Base-by-base conservation (phyloP, 2,797 vertebrate species). In the Megaceryle alcyon region DNA sequence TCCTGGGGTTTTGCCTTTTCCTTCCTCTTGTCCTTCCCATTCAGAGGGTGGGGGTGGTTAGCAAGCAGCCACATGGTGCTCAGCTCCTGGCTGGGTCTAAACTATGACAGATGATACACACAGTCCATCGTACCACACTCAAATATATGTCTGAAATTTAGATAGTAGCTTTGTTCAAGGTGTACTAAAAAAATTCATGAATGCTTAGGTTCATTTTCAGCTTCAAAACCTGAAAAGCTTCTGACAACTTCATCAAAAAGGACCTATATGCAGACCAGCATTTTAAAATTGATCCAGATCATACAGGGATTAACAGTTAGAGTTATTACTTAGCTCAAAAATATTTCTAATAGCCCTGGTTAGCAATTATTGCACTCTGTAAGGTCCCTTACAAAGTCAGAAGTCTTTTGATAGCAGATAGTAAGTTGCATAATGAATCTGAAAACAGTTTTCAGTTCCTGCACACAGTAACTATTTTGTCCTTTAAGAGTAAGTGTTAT, bases 261-360 rank as follows among this genome's bases (percentile, higher is more conserved):
- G 86, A 92, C 64, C 84, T 63, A 78, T 88, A 73, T 78, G 35
- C 21, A 89, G 87, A 87, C 54, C 65, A 94, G 96, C 95, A 97
- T 96, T 97, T 97, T 97, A 96, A 97, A 98, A 98, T 97, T 97
- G 98, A 97, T 98, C 77, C 90, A 92, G 96, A 98, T 98, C 97
- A 98, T 98, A 98, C 85, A 97, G 81, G 82, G 96, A 95, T 96
- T 92, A 97, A 92, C 94, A 89, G 98, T 98, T 97, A 94, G 81
- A 98, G 94, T 94, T 97, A 97, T 98, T 98, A 98, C 98, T 98
- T 98, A 97, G 93, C 93, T 97, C 94, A 98, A 98, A 98, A 98
- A 98, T 98, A 97, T 98, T 98, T 98, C 96, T 97, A 95, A 90
- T 96, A 91, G 86, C 90, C 68, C 77, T 92, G 71, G 86, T 71